A percentile compares a stretch with the other conserved stretches of the same genome.
phyloP scores from a whole-genome alignment of 1,140 invertebrate genomes.

The Platorchestia sp. region DNA sequence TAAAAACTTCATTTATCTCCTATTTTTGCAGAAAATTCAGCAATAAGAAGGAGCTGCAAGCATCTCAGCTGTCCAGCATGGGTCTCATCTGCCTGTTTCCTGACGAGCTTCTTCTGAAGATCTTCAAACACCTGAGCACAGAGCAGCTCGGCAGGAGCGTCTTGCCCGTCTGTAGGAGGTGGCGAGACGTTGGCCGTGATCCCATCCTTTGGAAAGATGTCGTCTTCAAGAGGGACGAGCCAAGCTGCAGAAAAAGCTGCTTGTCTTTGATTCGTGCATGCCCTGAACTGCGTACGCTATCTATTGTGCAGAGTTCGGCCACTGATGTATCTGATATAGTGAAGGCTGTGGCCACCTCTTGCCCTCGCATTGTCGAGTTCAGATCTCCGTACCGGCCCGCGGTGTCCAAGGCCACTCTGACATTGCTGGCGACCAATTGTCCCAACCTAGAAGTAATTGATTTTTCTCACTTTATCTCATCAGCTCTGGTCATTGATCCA shows the following conservation, averaged over 20 bases:
- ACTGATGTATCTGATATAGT: not conserved
- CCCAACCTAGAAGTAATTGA: not conserved
- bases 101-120: constrained; percentile 27
- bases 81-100: not conserved
- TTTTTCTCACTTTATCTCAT: constrained; percentile 8
- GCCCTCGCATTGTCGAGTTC: not conserved
- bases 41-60: not conserved
- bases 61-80: not conserved
- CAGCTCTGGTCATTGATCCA: not conserved
- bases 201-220: constrained; percentile 3
- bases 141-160: constrained; percentile 34
- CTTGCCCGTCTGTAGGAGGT: constrained; percentile 7
- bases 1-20: not conserved
- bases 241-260: constrained; percentile 7
- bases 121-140: not conserved
- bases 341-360: not conserved
- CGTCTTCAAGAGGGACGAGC: not conserved
- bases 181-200: not conserved
- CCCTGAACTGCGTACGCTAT: not conserved
- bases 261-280: not conserved
- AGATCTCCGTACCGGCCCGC: not conserved
- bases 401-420: not conserved
- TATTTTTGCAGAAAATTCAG: not conserved
- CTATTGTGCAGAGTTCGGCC: not conserved
- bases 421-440: not conserved